A percentile compares a stretch with the other conserved stretches of the same genome.
phyloP scores from a whole-genome alignment of 2,888 invertebrate genomes.

The Morinoia aosen region DNA sequence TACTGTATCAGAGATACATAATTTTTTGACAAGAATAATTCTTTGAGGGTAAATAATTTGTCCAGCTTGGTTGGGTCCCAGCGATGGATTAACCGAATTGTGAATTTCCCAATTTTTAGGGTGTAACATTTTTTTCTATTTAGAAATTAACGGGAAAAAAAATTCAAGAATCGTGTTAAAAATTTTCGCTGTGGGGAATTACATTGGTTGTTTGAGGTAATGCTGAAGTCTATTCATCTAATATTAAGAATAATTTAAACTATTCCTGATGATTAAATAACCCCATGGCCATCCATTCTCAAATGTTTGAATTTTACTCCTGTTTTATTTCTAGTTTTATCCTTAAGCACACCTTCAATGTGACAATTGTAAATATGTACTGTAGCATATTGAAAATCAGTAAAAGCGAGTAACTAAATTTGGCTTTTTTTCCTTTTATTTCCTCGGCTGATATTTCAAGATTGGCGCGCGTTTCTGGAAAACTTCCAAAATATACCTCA shows the following conservation, averaged over 20 bases:
- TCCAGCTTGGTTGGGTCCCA: not conserved
- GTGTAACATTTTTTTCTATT: not conserved
- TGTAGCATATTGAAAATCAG: not conserved
- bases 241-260: not conserved
- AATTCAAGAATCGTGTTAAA: not conserved
- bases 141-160: not conserved
- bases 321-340: constrained; percentile 1
- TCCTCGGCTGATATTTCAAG: no score
- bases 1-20: not conserved
- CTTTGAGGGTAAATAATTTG: not conserved
- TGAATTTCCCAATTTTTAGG: not conserved
- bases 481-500: no score
- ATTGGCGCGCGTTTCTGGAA: no score
- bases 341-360: not conserved
- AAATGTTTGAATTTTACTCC: not conserved
- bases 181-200: not conserved
- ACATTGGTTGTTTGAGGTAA: not conserved
- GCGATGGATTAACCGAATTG: not conserved
- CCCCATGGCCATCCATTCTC: not conserved
- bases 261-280: not conserved
- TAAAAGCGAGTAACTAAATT: not conserved
- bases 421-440: not conserved
- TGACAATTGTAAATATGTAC: constrained; percentile 2
- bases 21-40: not conserved
- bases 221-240: not conserved